Evolutionary conservation across 2,888 invertebrate species (phyloP), one percentile per base, ranked within the genome.

Genomic region (Lamproptera curius): DNA sequence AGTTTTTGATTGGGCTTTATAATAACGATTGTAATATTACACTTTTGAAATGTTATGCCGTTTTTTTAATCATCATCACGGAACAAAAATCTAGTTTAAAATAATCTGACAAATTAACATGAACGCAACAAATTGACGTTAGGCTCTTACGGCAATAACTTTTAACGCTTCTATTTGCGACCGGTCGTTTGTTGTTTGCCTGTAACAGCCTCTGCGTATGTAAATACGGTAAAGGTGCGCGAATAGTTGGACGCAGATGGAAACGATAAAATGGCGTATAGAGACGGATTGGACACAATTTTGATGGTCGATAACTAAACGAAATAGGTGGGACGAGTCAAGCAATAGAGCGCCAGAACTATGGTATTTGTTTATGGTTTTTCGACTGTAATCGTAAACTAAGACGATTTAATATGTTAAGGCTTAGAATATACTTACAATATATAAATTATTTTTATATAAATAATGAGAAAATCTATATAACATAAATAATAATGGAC

Each of bases 231-330:
- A 43, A 44, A 40, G 49, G 40, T 40, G 40, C 31, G 17, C 40
- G 44, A 49, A 46, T 23, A 46, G 46, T 49, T 42, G 40, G 39
- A 37, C 41, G 23, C 38, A 16, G 31, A 48, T 51, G 50, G 42
- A 53, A 53, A 47, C 50, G 53, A 49, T 54, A 59, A 55, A 59
- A 52, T 54, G 47, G 56, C 51, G 49, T 55, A 53, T 57, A 53
- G 60, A 67, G 68, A 71, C 64, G 67, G 58, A 72, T 73, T 69
- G 73, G 67, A 65, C 59, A 62, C 65, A 57, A 60, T 61, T 73
- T 69, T 73, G 70, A 76, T 75, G 60, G 70, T 54, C 62, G 64
- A 67, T 71, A 71, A 73, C 70, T 67, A 65, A 70, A 70, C 72
- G 65, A 66, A 72, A 73, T 55, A 58, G 53, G 54, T 46, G 50